Conservation (phyloP, 2,113 vertebrate species). For the Heterotilapia buettikoferi region DNA sequence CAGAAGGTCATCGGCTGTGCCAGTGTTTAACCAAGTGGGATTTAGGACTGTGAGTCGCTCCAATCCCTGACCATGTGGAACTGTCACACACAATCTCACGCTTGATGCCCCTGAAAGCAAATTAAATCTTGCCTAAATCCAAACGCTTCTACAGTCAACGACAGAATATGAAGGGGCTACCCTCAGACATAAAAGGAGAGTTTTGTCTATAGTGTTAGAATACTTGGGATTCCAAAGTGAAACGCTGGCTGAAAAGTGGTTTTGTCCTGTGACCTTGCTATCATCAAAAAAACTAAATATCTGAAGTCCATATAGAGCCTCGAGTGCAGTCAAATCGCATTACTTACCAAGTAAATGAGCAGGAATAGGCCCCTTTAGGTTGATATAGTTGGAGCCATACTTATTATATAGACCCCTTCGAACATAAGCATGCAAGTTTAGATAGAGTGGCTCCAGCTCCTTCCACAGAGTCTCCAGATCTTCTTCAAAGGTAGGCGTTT, state of each 20-base stretch:
- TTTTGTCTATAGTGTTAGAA: slow-evolving; percentile 1
- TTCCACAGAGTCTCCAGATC: slow-evolving; percentile 86
- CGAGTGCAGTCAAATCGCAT: not conserved
- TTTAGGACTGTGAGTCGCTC: slow-evolving; percentile 9
- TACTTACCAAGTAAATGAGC: slow-evolving; percentile 90
- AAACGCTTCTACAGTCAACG: slow-evolving; percentile 27
- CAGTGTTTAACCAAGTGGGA: slow-evolving; percentile 14
- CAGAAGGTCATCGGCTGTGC: not conserved
- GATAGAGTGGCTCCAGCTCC: slow-evolving; percentile 88
- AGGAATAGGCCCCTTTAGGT: slow-evolving; percentile 90
- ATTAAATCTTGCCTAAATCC: slow-evolving; percentile 47
- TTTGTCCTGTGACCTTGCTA: not conserved
- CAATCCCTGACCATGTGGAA: slow-evolving; percentile 20
- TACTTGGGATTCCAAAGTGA: slow-evolving; percentile 30
- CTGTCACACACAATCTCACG: slow-evolving; percentile 50
- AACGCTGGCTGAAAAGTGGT: not conserved
- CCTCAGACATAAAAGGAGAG: slow-evolving; percentile 10
- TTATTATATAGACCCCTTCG: slow-evolving; percentile 83
- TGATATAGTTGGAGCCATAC: slow-evolving; percentile 81
- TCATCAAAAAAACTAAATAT: not conserved
- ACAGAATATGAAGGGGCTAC: slow-evolving; percentile 33
- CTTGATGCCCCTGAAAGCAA: slow-evolving; percentile 52
- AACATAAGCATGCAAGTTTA: slow-evolving; percentile 88
- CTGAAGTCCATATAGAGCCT: not conserved
- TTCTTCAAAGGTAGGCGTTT: slow-evolving; percentile 82